These are phyloP conservation scores for Pardosa pseudoannulata DNA, from an alignment of 2,888 invertebrate genomes.

Conservation along the genomic window DNA sequence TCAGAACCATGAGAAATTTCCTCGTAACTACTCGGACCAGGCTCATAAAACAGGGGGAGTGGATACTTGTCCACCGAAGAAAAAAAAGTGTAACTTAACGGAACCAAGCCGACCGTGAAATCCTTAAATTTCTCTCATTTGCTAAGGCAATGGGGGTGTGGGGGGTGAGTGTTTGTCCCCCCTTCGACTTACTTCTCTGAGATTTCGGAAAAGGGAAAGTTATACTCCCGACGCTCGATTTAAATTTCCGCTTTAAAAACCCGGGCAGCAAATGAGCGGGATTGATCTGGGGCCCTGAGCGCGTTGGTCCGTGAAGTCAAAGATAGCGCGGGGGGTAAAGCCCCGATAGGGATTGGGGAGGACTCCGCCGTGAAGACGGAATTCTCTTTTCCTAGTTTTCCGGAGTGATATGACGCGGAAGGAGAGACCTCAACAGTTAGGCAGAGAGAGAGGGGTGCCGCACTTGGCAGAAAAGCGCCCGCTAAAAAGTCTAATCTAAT, in stretches of 20 bases:
- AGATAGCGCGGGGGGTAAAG: constrained; percentile 54
- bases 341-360: constrained; percentile 62
- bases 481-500: not conserved
- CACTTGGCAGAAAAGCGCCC: constrained; percentile 44
- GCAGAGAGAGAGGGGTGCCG: constrained; percentile 8
- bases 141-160: constrained; percentile 3
- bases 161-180: too few species aligned
- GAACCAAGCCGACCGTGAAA: constrained; percentile 33
- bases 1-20: not conserved
- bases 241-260: constrained; percentile 73
- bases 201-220: not conserved
- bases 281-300: constrained; percentile 38
- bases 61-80: not conserved
- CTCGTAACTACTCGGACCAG: not conserved
- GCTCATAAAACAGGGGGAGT: constrained; percentile 13
- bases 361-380: constrained; percentile 48
- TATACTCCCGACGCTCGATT: constrained; percentile 51
- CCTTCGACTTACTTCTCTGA: not conserved
- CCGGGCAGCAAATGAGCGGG: constrained; percentile 66
- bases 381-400: constrained; percentile 52
- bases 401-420: constrained; percentile 65
- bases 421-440: constrained; percentile 39
- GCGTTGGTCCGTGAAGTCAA: constrained; percentile 69
- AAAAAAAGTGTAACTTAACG: constrained; percentile 39
- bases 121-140: constrained; percentile 51